These are phyloP conservation scores for Cataglyphis hispanica DNA, from an alignment of 1,140 invertebrate species.

Conservation along the genomic window DNA sequence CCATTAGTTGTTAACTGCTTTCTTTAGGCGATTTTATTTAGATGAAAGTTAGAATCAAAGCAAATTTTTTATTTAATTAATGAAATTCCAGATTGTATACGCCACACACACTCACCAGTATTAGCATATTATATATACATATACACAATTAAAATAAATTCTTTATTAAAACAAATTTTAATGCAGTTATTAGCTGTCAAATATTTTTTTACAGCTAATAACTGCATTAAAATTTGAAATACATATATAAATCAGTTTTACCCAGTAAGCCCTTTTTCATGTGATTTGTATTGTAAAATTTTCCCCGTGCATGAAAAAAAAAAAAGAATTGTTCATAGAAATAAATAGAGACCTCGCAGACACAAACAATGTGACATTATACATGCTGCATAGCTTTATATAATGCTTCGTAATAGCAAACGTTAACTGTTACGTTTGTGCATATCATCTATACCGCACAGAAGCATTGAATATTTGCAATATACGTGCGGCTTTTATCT, in stretches of 20 bases:
- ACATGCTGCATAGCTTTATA: not conserved
- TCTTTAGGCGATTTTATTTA: not conserved
- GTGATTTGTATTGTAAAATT: no score
- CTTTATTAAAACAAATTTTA: no score
- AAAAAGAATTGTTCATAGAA: not conserved
- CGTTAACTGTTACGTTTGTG: not conserved
- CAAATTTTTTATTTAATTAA: not conserved
- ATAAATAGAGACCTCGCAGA: not conserved
- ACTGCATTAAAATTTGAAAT: not conserved
- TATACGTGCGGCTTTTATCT: not conserved
- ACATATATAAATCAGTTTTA: not conserved
- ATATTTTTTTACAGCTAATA: not conserved
- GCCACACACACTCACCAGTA: no score
- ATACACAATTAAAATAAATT: not conserved
- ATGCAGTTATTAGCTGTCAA: no score
- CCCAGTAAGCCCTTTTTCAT: not conserved
- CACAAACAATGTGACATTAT: not conserved
- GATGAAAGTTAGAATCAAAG: not conserved
- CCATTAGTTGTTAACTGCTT: not conserved
- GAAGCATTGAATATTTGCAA: not conserved
- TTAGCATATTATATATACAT: no score
- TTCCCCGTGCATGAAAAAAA: no score
- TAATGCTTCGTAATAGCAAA: slow-evolving; percentile 26
- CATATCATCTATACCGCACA: not conserved
- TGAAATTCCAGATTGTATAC: not conserved